phyloP scores from a whole-genome alignment of 2,113 vertebrate species.

The Aptenodytes forsteri region DNA sequence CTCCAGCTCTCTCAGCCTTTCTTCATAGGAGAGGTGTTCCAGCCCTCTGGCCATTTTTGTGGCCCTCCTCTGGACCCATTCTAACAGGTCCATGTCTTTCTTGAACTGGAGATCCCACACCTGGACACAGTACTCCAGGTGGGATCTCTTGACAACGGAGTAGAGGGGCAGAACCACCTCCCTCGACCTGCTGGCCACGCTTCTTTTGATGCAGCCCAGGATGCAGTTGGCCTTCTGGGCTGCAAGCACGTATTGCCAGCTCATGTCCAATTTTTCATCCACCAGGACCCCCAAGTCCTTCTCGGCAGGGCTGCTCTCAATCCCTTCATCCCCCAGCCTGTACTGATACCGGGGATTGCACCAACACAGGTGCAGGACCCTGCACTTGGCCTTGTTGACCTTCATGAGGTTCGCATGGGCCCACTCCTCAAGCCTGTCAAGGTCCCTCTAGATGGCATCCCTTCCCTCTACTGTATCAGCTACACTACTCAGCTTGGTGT shows the following conservation, averaged over 20 bases:
- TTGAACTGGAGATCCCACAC: no score
- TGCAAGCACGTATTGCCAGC: not conserved
- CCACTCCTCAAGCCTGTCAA: not conserved
- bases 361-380: not conserved
- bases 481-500: not conserved
- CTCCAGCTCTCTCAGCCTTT: not conserved
- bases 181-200: rapidly evolving
- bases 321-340: no score
- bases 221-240: not conserved
- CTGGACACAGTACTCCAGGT: not conserved
- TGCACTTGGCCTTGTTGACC: not conserved
- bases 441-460: not conserved
- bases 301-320: not conserved
- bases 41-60: not conserved
- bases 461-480: not conserved
- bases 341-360: not conserved
- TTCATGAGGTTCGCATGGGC: not conserved
- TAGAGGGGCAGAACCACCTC: not conserved
- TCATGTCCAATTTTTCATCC: not conserved
- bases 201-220: not conserved
- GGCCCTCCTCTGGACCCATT: not conserved
- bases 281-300: not conserved
- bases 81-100: not conserved
- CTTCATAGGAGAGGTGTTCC: not conserved
- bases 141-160: not conserved